Evolutionary conservation across 2,888 invertebrate species (phyloP), one percentile per base, ranked within the genome.

Genomic region (Melipona beecheii): DNA sequence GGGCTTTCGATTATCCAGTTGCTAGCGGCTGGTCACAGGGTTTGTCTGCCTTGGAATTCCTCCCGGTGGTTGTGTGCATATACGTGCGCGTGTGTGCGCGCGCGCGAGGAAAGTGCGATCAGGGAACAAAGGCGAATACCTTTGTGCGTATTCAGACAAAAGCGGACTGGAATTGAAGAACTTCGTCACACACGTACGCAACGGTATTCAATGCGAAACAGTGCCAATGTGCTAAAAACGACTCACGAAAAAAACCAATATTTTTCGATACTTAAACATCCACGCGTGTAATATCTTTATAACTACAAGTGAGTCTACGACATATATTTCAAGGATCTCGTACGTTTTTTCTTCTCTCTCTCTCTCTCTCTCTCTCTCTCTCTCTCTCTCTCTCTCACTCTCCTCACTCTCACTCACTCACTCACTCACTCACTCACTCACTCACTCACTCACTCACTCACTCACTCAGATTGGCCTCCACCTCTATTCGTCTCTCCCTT

Each of bases 1-100:
- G 90, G 88, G 90, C 85, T 78, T 86, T 90, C 80, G 84, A 66
- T 68, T 89, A 86, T 77, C 76, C 84, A 84, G 85, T 85, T 83
- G 85, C 69, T 72, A 65, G 71, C 77, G 65, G 84, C 66, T 70
- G 87, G 90, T 91, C 86, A 91, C 81, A 87, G 89, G 86, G 85
- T 86, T 88, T 86, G 87, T 85, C 87, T 82, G 86, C 81, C 85
- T 86, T 71, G 78, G 79, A 69, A 71, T 3, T 66, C 24, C 66
- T 70, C 21, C 36, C 52, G 64, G 62, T 68, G 82, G 36, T 76
- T 54, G 81, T 54, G 82, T 65, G 83, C 31, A 81, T 65, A 81
- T 50, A 80, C 58, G 80, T 52, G 78, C 58, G 71, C 68, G 36
- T 54, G 82, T 65, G 83, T 36, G 81, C 62, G 80, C 49, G 78